Evolutionary conservation across 2,888 invertebrate species (phyloP), one percentile per base, ranked within the genome.

Genomic region (Osmoderma eremita): DNA sequence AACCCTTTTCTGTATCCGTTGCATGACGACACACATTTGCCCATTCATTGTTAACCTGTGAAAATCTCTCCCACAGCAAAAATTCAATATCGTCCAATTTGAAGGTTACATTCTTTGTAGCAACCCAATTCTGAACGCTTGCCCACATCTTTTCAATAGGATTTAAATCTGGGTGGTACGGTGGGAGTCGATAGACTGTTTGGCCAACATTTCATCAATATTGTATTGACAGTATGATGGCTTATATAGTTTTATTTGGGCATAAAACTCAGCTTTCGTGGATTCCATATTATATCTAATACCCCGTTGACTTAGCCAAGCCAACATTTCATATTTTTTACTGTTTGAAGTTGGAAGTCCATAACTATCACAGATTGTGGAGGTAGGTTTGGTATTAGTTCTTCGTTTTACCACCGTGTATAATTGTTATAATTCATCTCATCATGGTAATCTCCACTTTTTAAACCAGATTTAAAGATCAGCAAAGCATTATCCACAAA

Each of bases 81-180:
- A 4, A 4, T 24, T 24, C 24, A 3, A 66, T 45, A 48, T 66
- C 66, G 30, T 20, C 50, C 24, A 61, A 38, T 18, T 61, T 61
- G 41, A 66, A 66, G 2, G 66, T 66, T 17, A 41, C 39, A 65
- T 58, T 65, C 12, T 24, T 13, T 24, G 5, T n/a, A 5, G 39
- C 56, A 12, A 65, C 56, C 54, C 58, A 66, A 24, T 61, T 24
- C 49, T 61, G 42, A 18, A 61, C 49, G 24, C n/a, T 17, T 45
- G 66, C 61, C 66, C 66, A 66, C 18, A 66, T 66, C 17, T 45
- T 42, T 56, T 58, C 65, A 13, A 65, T 65, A 36, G 65, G 56
- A 38, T 65, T 65, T 17, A 65, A 17, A 8, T 41, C 45, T 12
- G 56, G 42, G 24, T 48, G 48, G 49, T 66, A 66, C 3, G 49